A percentile compares a stretch with the other conserved stretches of the same genome.
Evolutionary conservation across 2,797 vertebrate genomes (phyloP).

Genomic region (Poeciliopsis presidionis): DNA sequence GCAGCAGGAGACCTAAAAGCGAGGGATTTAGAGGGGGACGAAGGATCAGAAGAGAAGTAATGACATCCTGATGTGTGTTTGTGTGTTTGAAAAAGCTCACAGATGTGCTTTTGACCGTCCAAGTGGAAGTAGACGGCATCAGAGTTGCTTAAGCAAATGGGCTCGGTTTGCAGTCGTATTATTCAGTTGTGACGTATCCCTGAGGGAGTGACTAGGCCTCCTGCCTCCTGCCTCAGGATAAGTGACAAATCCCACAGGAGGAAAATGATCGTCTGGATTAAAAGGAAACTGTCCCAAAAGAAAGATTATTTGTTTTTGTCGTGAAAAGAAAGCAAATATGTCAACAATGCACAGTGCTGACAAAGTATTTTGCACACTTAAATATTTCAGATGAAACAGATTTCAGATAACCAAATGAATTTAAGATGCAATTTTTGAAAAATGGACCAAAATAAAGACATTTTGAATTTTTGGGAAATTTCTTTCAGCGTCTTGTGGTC

Average conservation of each 20-base stretch:
- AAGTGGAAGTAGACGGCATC: conserved; percentile 31
- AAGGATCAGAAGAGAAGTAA: conserved; percentile 32
- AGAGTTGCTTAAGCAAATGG: conserved; percentile 25
- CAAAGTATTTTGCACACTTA: neutral
- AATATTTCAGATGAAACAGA: neutral
- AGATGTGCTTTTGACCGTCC: conserved; percentile 19
- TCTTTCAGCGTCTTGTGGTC: neutral
- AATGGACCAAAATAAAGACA: neutral
- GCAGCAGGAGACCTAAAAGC: conserved; percentile 38
- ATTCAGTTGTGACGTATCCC: conserved; percentile 36
- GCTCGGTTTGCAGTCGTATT: conserved; percentile 48
- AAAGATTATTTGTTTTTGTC: conserved; percentile 37
- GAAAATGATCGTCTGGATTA: conserved; percentile 62
- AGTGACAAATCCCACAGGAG: conserved; percentile 71
- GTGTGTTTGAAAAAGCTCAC: conserved; percentile 4
- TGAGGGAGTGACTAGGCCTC: conserved; percentile 57
- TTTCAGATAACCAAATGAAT: neutral
- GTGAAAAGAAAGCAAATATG: neutral
- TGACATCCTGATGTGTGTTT: conserved; percentile 1
- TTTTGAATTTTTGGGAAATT: neutral
- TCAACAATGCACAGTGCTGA: neutral
- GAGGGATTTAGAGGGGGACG: conserved; percentile 31
- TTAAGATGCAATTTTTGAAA: neutral
- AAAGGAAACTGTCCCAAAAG: conserved; percentile 58
- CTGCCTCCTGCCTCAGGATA: conserved; percentile 49